These are phyloP conservation scores for Lepidurus packardi DNA, from an alignment of 1,140 invertebrate species.

Conservation along the genomic window DNA sequence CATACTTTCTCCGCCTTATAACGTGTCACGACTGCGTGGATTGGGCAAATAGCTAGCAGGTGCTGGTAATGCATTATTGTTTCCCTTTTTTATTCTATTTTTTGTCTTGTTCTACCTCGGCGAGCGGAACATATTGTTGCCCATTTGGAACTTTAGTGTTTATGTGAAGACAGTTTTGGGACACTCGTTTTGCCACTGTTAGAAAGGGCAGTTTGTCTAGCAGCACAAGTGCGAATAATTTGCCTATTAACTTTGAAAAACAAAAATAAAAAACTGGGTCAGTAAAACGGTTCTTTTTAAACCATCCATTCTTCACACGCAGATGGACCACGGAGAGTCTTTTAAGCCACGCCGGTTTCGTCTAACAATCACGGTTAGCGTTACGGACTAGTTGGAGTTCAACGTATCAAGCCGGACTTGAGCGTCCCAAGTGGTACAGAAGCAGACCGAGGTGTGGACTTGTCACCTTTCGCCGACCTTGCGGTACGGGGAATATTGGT, in stretches of 20 bases:
- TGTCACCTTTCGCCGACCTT: no score
- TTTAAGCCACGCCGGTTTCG: no score
- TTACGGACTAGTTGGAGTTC: no score
- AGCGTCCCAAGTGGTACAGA: no score
- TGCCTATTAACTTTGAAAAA: background rate
- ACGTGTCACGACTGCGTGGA: background rate
- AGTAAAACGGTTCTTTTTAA: slow-evolving; percentile 9
- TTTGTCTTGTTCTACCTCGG: background rate
- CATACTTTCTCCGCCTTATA: slow-evolving; percentile 2
- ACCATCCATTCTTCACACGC: background rate
- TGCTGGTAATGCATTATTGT: background rate
- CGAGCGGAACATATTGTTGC: background rate
- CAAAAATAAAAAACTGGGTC: background rate
- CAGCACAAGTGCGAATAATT: slow-evolving; percentile 6
- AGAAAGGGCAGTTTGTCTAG: background rate
- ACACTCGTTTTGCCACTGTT: background rate
- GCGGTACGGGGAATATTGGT: no score
- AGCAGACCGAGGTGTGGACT: no score
- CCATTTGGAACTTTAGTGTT: background rate
- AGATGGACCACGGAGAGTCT: no score
- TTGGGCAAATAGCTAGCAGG: slow-evolving; percentile 21
- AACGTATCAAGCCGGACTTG: no score
- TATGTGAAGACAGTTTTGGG: background rate
- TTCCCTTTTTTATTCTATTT: no score
- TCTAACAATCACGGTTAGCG: no score